A percentile compares a stretch with the other conserved stretches of the same genome.
These are phyloP conservation scores for Cheiracanthium punctorium DNA, from an alignment of 2,888 invertebrate genomes.

Conservation along the genomic window DNA sequence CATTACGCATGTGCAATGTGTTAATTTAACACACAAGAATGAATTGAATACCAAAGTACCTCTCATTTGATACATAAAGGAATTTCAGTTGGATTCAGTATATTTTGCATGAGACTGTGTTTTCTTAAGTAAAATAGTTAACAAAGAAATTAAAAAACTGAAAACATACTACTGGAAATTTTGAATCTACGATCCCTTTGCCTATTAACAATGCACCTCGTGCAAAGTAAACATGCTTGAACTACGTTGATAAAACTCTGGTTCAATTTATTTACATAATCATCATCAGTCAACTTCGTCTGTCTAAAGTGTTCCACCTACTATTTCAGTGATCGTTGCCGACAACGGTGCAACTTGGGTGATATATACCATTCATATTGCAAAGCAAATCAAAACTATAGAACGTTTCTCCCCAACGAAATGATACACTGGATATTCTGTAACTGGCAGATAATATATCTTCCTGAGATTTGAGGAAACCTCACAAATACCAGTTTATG, in stretches of 20 bases:
- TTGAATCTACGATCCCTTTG: no score
- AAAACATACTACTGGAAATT: no score
- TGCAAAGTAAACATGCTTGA: background rate
- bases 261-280: background rate
- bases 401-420: background rate
- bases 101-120: no score
- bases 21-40: no score
- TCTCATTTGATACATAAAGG: no score
- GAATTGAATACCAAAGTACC: no score
- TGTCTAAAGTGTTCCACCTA: background rate
- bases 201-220: background rate
- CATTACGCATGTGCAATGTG: no score
- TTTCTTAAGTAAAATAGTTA: no score
- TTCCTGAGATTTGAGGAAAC: background rate
- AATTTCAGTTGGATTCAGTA: no score
- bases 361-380: background rate
- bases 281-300: background rate
- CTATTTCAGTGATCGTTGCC: background rate
- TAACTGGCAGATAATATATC: background rate
- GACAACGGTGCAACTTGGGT: background rate
- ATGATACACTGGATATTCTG: background rate
- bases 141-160: no score
- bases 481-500: background rate
- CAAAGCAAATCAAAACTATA: background rate
- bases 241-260: background rate